phyloP scores from a whole-genome alignment of 2,888 invertebrate species.

The Chrysolina oricalcia region DNA sequence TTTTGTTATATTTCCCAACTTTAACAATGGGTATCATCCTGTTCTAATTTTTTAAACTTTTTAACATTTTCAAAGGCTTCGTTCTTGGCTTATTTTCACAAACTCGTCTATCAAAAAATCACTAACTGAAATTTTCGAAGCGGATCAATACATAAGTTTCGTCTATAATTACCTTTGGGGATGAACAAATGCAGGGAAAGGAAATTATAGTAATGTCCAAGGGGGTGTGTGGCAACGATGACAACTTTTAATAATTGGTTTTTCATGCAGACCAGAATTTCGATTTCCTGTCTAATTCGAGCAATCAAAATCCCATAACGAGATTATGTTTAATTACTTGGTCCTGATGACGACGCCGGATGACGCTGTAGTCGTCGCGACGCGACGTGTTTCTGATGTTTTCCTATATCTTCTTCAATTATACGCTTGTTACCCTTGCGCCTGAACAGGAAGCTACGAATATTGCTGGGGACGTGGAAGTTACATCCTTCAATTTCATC shows the following conservation, averaged over 20 bases:
- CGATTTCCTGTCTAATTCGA: constrained; percentile 67
- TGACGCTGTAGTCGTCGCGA: constrained; percentile 39
- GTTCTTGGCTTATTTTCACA: no score
- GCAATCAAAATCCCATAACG: constrained; percentile 67
- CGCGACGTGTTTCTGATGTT: constrained; percentile 45
- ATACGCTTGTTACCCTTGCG: constrained; percentile 28
- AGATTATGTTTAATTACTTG: constrained; percentile 63
- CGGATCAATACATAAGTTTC: no score
- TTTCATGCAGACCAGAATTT: constrained; percentile 64
- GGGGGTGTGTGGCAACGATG: constrained; percentile 40
- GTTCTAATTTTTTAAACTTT: no score
- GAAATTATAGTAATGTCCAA: not conserved
- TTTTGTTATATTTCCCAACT: no score
- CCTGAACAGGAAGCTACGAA: constrained; percentile 31
- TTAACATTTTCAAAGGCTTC: no score
- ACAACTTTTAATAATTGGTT: constrained; percentile 42
- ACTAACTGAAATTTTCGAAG: no score
- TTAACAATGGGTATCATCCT: no score
- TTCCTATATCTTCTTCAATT: constrained; percentile 33
- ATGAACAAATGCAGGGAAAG: no score
- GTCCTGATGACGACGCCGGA: constrained; percentile 42
- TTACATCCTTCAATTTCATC: not conserved
- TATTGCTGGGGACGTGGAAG: constrained; percentile 21
- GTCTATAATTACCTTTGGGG: no score
- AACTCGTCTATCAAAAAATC: no score